A percentile compares a stretch with the other conserved stretches of the same genome.
These are phyloP conservation scores for Pomacea maculata DNA, from an alignment of 1,140 invertebrate species.

Conservation along the genomic window DNA sequence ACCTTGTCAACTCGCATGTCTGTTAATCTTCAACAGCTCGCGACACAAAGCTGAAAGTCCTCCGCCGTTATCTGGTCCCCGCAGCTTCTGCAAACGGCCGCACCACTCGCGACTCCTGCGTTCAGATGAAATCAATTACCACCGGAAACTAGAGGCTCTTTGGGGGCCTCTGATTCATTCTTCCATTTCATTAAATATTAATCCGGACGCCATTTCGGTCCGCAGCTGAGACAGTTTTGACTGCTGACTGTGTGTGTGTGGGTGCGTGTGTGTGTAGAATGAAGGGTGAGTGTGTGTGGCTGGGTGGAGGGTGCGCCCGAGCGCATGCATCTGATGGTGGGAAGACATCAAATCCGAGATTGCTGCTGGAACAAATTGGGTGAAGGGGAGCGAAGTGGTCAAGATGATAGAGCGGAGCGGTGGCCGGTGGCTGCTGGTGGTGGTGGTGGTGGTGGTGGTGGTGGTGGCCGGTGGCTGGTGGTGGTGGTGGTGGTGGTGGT, in stretches of 20 bases:
- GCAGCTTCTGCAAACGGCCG: not conserved
- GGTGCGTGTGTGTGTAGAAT: not conserved
- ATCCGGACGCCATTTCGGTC: not conserved
- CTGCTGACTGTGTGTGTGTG: not conserved
- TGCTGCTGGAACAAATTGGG: too few species aligned
- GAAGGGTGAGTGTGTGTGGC: not conserved
- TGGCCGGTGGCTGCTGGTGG: too few species aligned
- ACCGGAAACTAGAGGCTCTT: constrained; percentile 16
- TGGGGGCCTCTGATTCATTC: constrained; percentile 10
- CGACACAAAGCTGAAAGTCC: not conserved
- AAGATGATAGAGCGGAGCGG: too few species aligned
- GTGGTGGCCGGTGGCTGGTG: too few species aligned
- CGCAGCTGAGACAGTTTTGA: too few species aligned
- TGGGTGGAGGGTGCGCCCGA: not conserved
- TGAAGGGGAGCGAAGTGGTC: too few species aligned
- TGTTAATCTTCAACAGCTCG: not conserved
- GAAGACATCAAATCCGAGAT: too few species aligned
- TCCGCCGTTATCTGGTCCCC: not conserved
- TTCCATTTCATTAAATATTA: constrained; percentile 8
- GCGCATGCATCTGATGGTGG: too few species aligned
- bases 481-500: too few species aligned
- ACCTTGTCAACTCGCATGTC: constrained; percentile 2
- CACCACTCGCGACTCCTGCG: too few species aligned
- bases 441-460: too few species aligned
- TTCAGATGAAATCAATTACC: constrained; percentile 19